Evolutionary conservation across 2,888 invertebrate species (phyloP).

Genomic region (Mesopsocus fuscifrons): DNA sequence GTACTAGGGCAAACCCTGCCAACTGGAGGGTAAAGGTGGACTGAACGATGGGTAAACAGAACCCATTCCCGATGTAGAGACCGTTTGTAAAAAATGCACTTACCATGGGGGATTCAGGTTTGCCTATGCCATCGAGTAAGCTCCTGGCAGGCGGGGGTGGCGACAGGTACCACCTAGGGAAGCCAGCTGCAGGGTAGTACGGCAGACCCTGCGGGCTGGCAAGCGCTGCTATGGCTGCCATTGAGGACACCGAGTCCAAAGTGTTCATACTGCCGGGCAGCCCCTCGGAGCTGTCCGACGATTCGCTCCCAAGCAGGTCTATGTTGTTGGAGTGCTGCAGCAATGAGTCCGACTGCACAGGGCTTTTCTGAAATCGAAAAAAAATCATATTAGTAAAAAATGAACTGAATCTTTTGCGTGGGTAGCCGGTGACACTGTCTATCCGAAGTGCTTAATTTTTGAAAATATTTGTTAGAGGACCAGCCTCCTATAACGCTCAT

Average conservation of each 20-base stretch:
- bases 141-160: slow-evolving; percentile 34
- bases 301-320: slow-evolving; percentile 5
- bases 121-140: slow-evolving; percentile 22
- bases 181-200: slow-evolving; percentile 23
- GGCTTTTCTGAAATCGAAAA: slow-evolving; percentile 3
- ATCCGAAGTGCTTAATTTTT: no score
- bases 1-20: no score
- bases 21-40: no score
- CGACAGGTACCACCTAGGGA: slow-evolving; percentile 27
- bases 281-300: slow-evolving; percentile 2
- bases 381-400: no score
- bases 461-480: no score
- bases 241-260: slow-evolving; percentile 22
- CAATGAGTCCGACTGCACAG: neutral
- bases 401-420: no score
- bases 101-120: slow-evolving; percentile 6
- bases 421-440: no score
- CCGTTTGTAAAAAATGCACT: no score
- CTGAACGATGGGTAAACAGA: no score
- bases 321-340: slow-evolving; percentile 1
- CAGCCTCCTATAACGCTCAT: no score
- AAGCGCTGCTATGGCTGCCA: slow-evolving; percentile 46
- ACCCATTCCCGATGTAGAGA: no score
- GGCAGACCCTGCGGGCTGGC: slow-evolving; percentile 38
- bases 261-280: slow-evolving; percentile 15